Percentiles rank a stretch among this genome's conserved stretches.
phyloP scores from a whole-genome alignment of 2,888 invertebrate genomes.

The Buathra laborator region DNA sequence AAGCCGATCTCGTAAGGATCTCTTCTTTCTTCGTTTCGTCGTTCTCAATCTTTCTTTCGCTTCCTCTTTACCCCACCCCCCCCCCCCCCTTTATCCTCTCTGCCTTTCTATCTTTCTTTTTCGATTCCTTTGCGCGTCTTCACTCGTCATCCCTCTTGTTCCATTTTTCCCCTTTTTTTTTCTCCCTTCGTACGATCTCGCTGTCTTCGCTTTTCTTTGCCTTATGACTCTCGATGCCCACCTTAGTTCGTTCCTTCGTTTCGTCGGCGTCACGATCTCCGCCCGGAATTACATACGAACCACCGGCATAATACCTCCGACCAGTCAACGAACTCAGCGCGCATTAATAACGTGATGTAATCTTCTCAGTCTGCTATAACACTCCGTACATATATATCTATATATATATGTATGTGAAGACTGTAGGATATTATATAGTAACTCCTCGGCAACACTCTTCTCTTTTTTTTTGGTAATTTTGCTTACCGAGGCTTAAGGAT shows the following conservation, averaged over 20 bases:
- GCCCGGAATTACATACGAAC: conserved; percentile 75
- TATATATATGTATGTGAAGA: conserved; percentile 15
- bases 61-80: conserved; percentile 49
- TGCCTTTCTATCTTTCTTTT: conserved; percentile 44
- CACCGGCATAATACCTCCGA: conserved; percentile 63
- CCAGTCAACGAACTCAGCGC: conserved; percentile 80
- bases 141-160: conserved; percentile 57
- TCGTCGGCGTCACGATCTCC: conserved; percentile 72
- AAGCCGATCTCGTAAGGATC: conserved; percentile 58
- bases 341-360: conserved; percentile 84
- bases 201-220: conserved; percentile 26
- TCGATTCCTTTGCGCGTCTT: conserved; percentile 33
- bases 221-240: conserved; percentile 12
- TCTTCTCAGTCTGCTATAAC: conserved; percentile 71
- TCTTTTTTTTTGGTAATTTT: neutral
- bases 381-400: conserved; percentile 1
- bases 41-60: conserved; percentile 20
- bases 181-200: conserved; percentile 48
- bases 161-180: conserved; percentile 13
- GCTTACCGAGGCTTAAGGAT: neutral
- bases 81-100: conserved; percentile 52
- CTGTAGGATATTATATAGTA: neutral
- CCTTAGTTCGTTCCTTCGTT: conserved; percentile 49
- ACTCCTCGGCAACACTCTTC: conserved; percentile 10
- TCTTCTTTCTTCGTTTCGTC: conserved; percentile 36